Evolutionary conservation across 23 tunicate species (phyloP), one percentile per base, ranked within the genome.

Genomic region (Clavelina lepadiformis): DNA sequence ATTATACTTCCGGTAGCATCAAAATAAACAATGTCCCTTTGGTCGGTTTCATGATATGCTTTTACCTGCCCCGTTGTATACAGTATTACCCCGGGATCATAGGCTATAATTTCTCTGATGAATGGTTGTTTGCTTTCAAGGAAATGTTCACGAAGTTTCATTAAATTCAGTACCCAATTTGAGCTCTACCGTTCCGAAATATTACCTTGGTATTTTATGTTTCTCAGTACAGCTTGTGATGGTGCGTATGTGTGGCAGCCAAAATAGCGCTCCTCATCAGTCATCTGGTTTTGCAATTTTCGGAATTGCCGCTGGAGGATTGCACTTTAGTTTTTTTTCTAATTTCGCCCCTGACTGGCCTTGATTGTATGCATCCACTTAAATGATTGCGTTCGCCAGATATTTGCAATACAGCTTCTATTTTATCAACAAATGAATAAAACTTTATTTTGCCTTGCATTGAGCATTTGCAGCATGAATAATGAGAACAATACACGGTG

Each of bases 1-100:
- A 71, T 11, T 5, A 59, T 26, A 8, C 68, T 72, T n/a, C 78
- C 78, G 2, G 78, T 72, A 4, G 78, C 68, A 46, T 72, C 68
- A 1, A 72, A 72, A 44, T 72, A 72, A 3, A 58, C 68, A 5
- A 72, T 45, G 36, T 72, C 68, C 15, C 25, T 33, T 20, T 6
- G 2, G 27, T 57, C 59, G 27, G 46, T 56, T 2, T 38, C 28
- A 25, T 53, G 28, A 29, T 35, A 72, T 1, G 38, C 35, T 26
- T 38, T 27, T 24, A 72, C 1, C 63, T 58, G 78, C 3, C 36
- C 45, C 13, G 59, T 41, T 5, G 56, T 23, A 29, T 58, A 72
- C 32, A 72, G 18, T 24, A 59, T 59, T 2, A 41, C 58, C 27
- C 5, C 3, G 2, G 76, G 76, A 1, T 38, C 34, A 23, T 55